A percentile compares a stretch with the other conserved stretches of the same genome.
phyloP scores from a whole-genome alignment of 2,113 vertebrate genomes.

The Tachuris rubrigastra region DNA sequence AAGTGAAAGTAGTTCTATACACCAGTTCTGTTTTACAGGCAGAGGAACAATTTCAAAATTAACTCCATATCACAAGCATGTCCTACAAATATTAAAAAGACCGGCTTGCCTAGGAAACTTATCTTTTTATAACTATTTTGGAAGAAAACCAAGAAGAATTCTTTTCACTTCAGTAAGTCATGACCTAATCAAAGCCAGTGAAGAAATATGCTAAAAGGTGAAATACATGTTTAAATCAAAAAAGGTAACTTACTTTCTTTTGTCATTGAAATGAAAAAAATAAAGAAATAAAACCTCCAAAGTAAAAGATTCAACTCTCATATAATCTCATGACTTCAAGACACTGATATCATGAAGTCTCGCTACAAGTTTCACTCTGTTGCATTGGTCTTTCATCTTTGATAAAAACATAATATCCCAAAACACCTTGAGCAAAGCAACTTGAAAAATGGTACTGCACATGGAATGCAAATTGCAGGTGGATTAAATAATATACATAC shows the following conservation, averaged over 20 bases:
- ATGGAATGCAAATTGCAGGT: constrained; percentile 30
- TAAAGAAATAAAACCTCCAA: neutral
- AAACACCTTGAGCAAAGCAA: neutral
- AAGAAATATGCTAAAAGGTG: neutral
- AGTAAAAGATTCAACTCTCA: neutral
- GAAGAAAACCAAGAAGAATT: neutral
- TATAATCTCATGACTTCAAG: neutral
- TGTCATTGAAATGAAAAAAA: neutral
- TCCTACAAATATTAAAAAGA: neutral
- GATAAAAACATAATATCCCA: neutral
- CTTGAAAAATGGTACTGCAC: neutral
- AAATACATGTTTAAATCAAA: neutral
- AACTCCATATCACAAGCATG: neutral
- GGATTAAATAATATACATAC: neutral
- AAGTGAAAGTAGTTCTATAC: neutral
- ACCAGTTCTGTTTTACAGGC: constrained; percentile 12
- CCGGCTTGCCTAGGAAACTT: neutral
- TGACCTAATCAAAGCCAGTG: neutral
- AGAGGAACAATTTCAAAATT: neutral
- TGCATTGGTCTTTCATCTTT: neutral
- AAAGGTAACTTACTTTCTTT: neutral
- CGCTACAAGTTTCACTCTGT: neutral
- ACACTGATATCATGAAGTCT: neutral
- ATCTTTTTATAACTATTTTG: neutral
- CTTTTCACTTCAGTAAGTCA: neutral